These are phyloP conservation scores for Dysmachus trigonus DNA, from an alignment of 2,888 invertebrate species.

Conservation along the genomic window DNA sequence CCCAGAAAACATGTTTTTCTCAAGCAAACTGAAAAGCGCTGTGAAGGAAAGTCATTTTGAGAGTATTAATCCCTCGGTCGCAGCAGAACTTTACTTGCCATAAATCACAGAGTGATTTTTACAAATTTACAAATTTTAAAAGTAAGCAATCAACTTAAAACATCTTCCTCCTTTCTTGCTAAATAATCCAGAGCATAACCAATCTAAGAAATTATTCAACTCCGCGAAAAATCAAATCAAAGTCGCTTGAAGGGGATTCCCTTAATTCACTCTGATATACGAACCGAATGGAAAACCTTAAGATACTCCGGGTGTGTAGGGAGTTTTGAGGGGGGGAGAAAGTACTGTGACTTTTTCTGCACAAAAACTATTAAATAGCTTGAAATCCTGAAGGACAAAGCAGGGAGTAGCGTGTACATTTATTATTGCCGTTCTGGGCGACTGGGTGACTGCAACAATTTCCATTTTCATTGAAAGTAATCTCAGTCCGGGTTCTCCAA, in stretches of 20 bases:
- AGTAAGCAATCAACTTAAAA: background rate
- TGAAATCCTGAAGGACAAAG: constrained; percentile 4
- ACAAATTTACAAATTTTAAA: background rate
- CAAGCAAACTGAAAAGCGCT: background rate
- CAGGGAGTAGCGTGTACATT: background rate
- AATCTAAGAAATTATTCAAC: background rate
- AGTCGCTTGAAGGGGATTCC: background rate
- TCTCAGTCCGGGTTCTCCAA: background rate
- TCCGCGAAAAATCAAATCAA: background rate
- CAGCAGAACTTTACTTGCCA: background rate
- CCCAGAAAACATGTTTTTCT: background rate
- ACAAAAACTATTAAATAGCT: constrained; percentile 2
- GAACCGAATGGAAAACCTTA: background rate
- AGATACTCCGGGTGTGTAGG: background rate
- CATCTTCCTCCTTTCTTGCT: background rate
- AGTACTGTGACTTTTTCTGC: background rate
- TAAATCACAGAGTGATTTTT: background rate
- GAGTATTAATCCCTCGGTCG: background rate
- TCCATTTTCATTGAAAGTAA: constrained; percentile 33
- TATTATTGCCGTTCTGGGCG: constrained; percentile 11
- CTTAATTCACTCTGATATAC: background rate
- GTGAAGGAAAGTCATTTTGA: background rate
- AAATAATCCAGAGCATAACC: background rate
- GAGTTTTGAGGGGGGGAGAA: background rate
- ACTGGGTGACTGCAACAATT: constrained; percentile 22